These are phyloP conservation scores for Gallirallus australis DNA, from an alignment of 2,797 vertebrate species.

Conservation along the genomic window DNA sequence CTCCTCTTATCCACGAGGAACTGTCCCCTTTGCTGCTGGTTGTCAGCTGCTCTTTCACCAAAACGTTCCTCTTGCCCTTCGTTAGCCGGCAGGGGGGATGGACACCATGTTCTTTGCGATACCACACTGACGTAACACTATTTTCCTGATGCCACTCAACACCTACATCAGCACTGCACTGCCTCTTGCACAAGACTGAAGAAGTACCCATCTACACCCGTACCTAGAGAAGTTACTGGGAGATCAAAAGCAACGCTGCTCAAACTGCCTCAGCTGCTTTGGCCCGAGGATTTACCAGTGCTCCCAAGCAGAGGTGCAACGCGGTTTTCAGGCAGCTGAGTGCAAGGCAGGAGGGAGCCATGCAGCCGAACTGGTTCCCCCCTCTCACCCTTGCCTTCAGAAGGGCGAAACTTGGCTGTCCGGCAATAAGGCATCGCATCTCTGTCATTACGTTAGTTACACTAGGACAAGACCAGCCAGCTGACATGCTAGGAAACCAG, in stretches of 20 bases:
- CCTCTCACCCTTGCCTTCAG: neutral
- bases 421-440: neutral
- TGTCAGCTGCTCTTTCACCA: neutral
- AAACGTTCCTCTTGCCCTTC: neutral
- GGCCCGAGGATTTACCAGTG: neutral
- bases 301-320: neutral
- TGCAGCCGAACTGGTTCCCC: neutral
- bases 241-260: neutral
- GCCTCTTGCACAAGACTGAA: neutral
- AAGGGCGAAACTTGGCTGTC: neutral
- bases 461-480: fast-evolving
- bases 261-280: neutral
- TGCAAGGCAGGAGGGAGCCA: neutral
- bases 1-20: neutral
- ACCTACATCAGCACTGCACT: neutral
- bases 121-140: neutral
- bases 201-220: neutral
- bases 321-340: neutral
- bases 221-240: neutral
- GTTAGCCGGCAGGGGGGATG: neutral
- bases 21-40: neutral
- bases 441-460: neutral
- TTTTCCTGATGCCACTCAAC: neutral
- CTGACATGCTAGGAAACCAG: neutral
- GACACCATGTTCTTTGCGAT: fast-evolving